These are phyloP conservation scores for Eucriotettix oculatus DNA, from an alignment of 2,888 invertebrate species.

Conservation along the genomic window DNA sequence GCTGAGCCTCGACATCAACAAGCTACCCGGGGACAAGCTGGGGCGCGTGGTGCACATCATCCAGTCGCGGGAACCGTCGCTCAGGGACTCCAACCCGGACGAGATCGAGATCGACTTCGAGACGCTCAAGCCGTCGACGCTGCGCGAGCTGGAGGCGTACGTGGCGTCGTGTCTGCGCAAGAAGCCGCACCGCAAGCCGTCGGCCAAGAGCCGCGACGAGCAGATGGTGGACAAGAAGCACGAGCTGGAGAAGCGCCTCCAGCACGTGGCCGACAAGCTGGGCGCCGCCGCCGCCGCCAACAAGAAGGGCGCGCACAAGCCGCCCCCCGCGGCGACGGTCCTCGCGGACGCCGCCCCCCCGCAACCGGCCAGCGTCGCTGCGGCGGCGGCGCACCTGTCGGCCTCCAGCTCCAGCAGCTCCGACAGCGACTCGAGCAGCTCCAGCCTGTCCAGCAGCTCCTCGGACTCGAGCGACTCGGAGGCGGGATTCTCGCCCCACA, in stretches of 20 bases:
- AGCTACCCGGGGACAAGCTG: conserved; percentile 94
- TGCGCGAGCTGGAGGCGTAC: conserved; percentile 93
- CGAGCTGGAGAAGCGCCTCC: conserved; percentile 82
- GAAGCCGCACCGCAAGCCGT: conserved; percentile 90
- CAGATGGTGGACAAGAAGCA: conserved; percentile 91
- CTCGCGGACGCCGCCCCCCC: not conserved
- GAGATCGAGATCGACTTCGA: conserved; percentile 99
- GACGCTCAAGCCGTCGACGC: conserved; percentile 92
- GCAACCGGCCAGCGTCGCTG: conserved; percentile 27
- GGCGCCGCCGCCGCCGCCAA: conserved; percentile 58
- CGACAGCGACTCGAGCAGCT: conserved; percentile 71
- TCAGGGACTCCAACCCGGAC: conserved; percentile 97
- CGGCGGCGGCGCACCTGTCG: conserved; percentile 54
- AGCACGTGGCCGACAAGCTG: conserved; percentile 85
- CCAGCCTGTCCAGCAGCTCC: conserved; percentile 72
- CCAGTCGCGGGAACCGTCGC: conserved; percentile 90
- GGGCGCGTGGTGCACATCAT: conserved; percentile 98
- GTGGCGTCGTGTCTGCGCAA: conserved; percentile 96
- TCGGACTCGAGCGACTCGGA: conserved; percentile 84
- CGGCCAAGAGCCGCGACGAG: conserved; percentile 90
- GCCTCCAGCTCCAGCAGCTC: conserved; percentile 78
- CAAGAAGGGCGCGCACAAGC: conserved; percentile 53
- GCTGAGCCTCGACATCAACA: conserved; percentile 96
- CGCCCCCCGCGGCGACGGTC: not conserved
- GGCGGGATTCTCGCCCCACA: conserved; percentile 65